Percentiles rank a stretch among this genome's conserved stretches.
Evolutionary conservation across 2,888 invertebrate species (phyloP).

Genomic region (Cheilosia impressa): DNA sequence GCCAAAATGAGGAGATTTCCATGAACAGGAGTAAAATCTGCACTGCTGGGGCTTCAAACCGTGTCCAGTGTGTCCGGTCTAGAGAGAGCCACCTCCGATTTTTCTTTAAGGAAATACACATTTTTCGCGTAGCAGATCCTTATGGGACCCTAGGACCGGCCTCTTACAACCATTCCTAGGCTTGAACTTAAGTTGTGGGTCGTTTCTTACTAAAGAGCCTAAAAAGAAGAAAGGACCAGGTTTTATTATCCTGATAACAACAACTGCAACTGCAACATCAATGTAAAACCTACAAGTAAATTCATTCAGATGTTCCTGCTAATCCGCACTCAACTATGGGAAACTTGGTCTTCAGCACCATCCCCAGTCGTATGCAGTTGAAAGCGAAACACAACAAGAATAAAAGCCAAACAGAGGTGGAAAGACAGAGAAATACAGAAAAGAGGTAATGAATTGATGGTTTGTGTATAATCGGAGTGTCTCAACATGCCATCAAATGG

Average conservation of each 20-base stretch:
- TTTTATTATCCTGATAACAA: not conserved
- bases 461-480: constrained; percentile 75
- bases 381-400: constrained; percentile 64
- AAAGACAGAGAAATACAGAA: constrained; percentile 70
- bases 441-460: constrained; percentile 75
- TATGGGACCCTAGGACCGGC: too few relatives aligned
- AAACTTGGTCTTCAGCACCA: constrained; percentile 65
- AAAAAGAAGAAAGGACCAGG: too few relatives aligned
- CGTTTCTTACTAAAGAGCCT: not conserved
- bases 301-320: constrained; percentile 23
- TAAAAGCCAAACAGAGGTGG: constrained; percentile 52
- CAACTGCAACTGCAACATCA: not conserved
- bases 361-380: constrained; percentile 29
- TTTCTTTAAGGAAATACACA: too few relatives aligned
- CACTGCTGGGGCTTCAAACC: too few relatives aligned
- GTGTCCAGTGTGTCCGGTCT: too few relatives aligned
- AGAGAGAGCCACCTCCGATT: too few relatives aligned
- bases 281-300: constrained; percentile 50
- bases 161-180: too few relatives aligned
- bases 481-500: constrained; percentile 75
- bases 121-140: too few relatives aligned
- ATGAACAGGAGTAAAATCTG: too few relatives aligned
- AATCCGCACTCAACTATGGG: constrained; percentile 66
- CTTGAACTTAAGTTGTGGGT: not conserved
- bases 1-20: too few relatives aligned